Base-by-base conservation (phyloP, 2,797 vertebrate species). In the Myripristis jacobus region DNA sequence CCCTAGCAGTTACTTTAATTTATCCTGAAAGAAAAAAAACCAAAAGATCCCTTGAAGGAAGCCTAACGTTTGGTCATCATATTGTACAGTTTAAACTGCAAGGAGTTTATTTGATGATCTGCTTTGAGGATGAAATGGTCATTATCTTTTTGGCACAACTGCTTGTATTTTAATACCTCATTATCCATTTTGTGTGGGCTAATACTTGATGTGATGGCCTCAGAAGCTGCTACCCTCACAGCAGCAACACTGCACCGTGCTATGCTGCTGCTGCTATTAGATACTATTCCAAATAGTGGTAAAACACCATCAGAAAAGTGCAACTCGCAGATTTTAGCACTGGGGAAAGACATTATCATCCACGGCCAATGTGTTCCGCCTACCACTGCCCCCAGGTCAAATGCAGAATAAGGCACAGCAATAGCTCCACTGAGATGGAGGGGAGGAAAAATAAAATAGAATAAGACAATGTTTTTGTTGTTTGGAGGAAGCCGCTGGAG, bases 391-490 rank as follows among this genome's bases (percentile, higher is more conserved):
- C 70, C 61, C 70, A 3, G 85, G 79, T 87, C 73, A 86, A 78
- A 82, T 80, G 79, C 75, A 81, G 81, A 85, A 69, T 81, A 77
- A 80, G 70, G 55, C 72, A 79, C 69, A 66, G 74, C 71, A 84
- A 86, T 75, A 65, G 80, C 77, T 77, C 69, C 70, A 38, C 65
- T 59, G 79, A 85, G 81, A 85, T 61, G 38, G 66, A 77, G 76
- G 60, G 68, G 46, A 61, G 24, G 61, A 29, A 62, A 73, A 81
- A 74, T 59, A 70, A 79, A 75, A 66, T 66, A 54, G 62, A 79
- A 72, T 58, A 61, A 83, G 51, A 84, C 63, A 83, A 77, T 78
- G 75, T 82, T 85, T 88, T 84, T 84, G 82, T 86, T 88, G 80
- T 89, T 75, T 16, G 73, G 77, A 79, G 64, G 79, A 81, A 85